Base-by-base conservation (phyloP, 2,113 vertebrate genomes). In the Larimichthys polyactis region DNA sequence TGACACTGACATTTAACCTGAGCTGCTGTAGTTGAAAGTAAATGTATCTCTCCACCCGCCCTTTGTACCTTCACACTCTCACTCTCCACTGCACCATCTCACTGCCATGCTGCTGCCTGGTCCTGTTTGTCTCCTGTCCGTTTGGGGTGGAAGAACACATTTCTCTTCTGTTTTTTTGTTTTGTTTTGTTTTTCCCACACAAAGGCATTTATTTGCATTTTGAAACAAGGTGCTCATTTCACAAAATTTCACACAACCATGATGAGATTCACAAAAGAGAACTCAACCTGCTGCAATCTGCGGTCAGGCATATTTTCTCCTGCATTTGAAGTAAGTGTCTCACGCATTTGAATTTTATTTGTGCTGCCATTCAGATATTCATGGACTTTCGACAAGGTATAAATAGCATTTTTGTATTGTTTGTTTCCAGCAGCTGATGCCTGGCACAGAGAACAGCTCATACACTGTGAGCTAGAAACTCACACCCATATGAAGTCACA, bases 1-100 rank as follows among this genome's bases (percentile, higher is more conserved):
- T 54, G 69, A 67, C 48, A 44, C 68, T 81, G 74, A 88, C 85
- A 78, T 86, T 85, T 80, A 73, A 87, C 87, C 83, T 36, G 32
- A 65, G 52, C 70, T 14, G 65, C 62, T 67, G 22, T 5, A 44
- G 80, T 69, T 83, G 27, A 68, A 73, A 83, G 79, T 79, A 75
- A 84, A 84, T 75, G 72, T 72, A 46, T 71, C 60, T 79, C 46
- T 63, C 51, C 48, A 12, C 15, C 74, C 54, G 32, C 54, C 57
- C 85, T 36, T 75, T 57, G 63, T 55, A 27, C 79, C 29, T 66
- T 58, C 49, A 75, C 76, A 62, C 82, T 48, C 79, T 57, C 79
- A 63, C 71, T 59, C 74, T 60, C 22, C 22, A 49, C 63, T 29
- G 15, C 20, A 4, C 58, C 29, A 46, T 48, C 15, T 65, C 14